phyloP scores from a whole-genome alignment of 2,113 vertebrate species.

The Nothobranchius kuhntae region DNA sequence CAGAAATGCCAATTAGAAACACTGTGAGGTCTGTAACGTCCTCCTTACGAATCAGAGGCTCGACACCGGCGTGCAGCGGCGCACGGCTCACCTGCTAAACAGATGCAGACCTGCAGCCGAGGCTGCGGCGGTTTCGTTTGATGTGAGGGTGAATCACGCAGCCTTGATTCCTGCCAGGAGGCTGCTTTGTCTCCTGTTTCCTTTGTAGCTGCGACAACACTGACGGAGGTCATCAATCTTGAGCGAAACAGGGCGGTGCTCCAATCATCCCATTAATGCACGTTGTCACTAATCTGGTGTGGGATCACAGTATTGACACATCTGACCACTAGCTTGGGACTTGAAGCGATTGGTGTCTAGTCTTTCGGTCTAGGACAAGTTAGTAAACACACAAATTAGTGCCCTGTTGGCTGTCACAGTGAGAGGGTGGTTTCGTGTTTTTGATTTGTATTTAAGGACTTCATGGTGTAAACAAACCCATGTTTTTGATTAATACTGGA shows the following conservation, averaged over 20 bases:
- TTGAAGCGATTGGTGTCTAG: slow-evolving; percentile 31
- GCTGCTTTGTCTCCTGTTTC: slow-evolving; percentile 9
- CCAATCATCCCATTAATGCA: slow-evolving; percentile 26
- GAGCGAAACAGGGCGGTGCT: slow-evolving; percentile 11
- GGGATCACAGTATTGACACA: slow-evolving; percentile 50
- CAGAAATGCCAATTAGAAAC: slow-evolving; percentile 52
- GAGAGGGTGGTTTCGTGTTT: slow-evolving; percentile 54
- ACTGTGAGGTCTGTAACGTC: slow-evolving; percentile 28
- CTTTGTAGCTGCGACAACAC: slow-evolving; percentile 25
- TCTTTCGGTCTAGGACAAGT: slow-evolving; percentile 24
- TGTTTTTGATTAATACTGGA: slow-evolving; percentile 2
- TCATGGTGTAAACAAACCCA: background rate
- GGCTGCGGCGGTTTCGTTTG: slow-evolving; percentile 20
- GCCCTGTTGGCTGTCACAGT: slow-evolving; percentile 66
- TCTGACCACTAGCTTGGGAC: slow-evolving; percentile 10
- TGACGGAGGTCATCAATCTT: slow-evolving; percentile 22
- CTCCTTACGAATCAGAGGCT: background rate
- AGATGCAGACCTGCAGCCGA: slow-evolving; percentile 33
- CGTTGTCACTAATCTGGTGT: slow-evolving; percentile 27
- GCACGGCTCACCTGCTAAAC: slow-evolving; percentile 3
- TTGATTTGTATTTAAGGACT: slow-evolving; percentile 24
- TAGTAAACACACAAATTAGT: slow-evolving; percentile 45
- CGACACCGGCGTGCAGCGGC: slow-evolving; percentile 2
- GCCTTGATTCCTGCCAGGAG: slow-evolving; percentile 14
- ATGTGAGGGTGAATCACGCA: slow-evolving; percentile 14